Evolutionary conservation across 2,888 invertebrate genomes (phyloP).

Genomic region (Atherix ibis): DNA sequence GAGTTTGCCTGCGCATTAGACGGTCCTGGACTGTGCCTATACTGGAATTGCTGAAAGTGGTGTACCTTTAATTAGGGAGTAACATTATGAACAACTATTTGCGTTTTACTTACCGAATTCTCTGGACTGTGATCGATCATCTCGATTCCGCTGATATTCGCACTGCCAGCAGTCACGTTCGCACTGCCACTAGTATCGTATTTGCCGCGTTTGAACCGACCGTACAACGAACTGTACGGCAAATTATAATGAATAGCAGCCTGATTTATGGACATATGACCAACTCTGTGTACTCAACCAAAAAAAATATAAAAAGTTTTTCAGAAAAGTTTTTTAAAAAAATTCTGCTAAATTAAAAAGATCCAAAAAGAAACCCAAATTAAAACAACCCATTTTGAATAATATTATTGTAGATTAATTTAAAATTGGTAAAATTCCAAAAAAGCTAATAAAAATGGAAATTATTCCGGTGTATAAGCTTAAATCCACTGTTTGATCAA

Average conservation of each 20-base stretch:
- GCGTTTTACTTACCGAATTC: conserved; percentile 26
- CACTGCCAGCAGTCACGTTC: conserved; percentile 20
- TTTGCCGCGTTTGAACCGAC: conserved; percentile 75
- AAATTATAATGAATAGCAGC: conserved; percentile 83
- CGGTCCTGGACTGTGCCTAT: conserved; percentile 28
- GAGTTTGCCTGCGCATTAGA: conserved; percentile 11
- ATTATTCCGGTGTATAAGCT: too few species aligned
- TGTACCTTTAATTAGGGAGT: conserved; percentile 24
- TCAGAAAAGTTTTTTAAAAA: neutral
- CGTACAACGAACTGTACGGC: conserved; percentile 79
- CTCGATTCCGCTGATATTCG: conserved; percentile 29
- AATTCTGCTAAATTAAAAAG: neutral
- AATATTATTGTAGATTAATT: too few species aligned
- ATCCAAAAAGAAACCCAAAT: too few species aligned
- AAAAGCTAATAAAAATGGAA: too few species aligned
- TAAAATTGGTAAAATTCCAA: too few species aligned
- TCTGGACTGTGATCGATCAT: conserved; percentile 33
- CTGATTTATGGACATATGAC: conserved; percentile 87
- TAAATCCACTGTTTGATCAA: too few species aligned
- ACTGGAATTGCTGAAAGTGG: conserved; percentile 34
- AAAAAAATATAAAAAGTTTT: neutral
- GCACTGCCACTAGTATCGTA: conserved; percentile 40
- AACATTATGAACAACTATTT: neutral
- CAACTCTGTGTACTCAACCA: conserved; percentile 41
- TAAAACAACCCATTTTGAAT: too few species aligned